Evolutionary conservation across 2,113 vertebrate genomes (phyloP).

Genomic region (Lophochroa leadbeateri): DNA sequence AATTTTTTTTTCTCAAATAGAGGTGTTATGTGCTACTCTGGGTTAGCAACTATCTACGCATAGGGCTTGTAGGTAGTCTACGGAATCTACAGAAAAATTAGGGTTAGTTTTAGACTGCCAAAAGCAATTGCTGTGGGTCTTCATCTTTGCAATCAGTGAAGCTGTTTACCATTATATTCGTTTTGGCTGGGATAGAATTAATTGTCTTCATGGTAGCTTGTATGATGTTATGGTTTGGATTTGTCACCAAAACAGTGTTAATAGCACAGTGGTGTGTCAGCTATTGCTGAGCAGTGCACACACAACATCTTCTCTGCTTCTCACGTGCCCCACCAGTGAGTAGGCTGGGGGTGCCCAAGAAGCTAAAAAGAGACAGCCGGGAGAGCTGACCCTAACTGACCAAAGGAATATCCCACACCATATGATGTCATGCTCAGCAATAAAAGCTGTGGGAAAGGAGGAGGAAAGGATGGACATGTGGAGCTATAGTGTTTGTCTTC

Average conservation of each 20-base stretch:
- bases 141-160: background rate
- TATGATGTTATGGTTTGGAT: background rate
- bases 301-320: background rate
- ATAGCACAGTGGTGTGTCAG: background rate
- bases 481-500: background rate
- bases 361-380: too few relatives aligned
- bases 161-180: background rate
- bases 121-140: background rate
- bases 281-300: background rate
- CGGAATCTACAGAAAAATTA: background rate
- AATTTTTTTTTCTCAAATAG: background rate
- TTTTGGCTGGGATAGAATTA: background rate
- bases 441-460: background rate
- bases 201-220: background rate
- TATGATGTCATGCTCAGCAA: background rate
- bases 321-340: rapidly evolving
- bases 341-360: background rate
- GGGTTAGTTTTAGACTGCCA: background rate
- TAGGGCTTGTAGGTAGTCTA: background rate
- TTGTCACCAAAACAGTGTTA: background rate
- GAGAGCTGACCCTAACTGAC: background rate
- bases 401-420: background rate
- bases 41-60: background rate
- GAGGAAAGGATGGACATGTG: background rate
- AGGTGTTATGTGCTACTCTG: background rate